phyloP scores from a whole-genome alignment of 2,797 vertebrate genomes.

The Gambusia yucatana region DNA sequence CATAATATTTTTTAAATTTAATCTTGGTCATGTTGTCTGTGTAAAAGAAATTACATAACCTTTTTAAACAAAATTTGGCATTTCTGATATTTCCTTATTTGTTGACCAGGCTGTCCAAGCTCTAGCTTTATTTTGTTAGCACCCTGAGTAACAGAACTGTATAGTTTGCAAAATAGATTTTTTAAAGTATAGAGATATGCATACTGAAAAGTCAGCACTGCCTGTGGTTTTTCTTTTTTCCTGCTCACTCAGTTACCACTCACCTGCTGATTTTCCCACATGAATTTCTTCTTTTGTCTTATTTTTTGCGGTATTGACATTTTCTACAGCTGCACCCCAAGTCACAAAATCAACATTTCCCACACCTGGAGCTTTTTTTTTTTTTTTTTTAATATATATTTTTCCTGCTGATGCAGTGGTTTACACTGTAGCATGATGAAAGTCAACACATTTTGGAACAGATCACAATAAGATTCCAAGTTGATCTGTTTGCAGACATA shows the following conservation, averaged over 20 bases:
- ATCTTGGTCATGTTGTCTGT: neutral
- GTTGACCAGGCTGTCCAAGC: neutral
- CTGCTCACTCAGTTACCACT: neutral
- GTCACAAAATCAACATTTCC: constrained; percentile 6
- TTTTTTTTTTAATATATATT: constrained; percentile 29
- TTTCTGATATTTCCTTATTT: neutral
- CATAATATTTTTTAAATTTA: too few species aligned
- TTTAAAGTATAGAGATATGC: neutral
- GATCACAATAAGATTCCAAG: neutral
- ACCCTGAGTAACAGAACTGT: neutral
- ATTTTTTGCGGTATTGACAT: constrained; percentile 12
- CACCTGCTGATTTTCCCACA: neutral
- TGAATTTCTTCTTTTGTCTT: constrained; percentile 1
- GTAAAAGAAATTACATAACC: constrained; percentile 20
- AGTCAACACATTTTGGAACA: neutral
- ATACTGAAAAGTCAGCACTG: neutral
- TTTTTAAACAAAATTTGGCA: neutral
- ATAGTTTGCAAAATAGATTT: neutral
- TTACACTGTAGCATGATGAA: neutral
- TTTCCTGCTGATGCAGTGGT: constrained; percentile 10
- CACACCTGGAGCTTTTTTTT: constrained; percentile 41
- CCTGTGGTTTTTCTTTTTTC: neutral
- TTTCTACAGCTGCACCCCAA: constrained; percentile 18
- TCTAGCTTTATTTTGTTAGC: neutral
- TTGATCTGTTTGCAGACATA: neutral